These are phyloP conservation scores for Portunus trituberculatus DNA, from an alignment of 1,140 invertebrate species.

Conservation along the genomic window DNA sequence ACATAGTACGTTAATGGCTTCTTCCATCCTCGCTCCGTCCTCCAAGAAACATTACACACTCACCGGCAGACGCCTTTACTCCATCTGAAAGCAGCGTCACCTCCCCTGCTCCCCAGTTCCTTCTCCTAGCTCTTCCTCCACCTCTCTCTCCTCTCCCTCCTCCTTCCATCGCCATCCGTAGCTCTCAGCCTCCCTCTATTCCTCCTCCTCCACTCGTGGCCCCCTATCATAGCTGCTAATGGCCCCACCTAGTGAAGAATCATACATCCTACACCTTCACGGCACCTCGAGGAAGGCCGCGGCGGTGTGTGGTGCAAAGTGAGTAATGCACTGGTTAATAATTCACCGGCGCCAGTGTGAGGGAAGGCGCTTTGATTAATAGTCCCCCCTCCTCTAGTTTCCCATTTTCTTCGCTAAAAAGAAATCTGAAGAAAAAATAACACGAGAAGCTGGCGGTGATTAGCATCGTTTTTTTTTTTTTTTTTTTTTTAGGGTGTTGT, in stretches of 20 bases:
- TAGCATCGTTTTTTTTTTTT: not conserved
- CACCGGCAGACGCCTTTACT: not conserved
- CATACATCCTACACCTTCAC: not conserved
- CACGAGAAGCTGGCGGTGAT: not conserved
- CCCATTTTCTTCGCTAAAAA: constrained; percentile 12
- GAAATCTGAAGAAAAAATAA: not conserved
- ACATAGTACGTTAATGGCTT: not conserved
- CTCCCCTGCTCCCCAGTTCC: not conserved
- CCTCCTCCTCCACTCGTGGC: not conserved
- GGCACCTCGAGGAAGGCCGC: not conserved
- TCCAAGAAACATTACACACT: not conserved
- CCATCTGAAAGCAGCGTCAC: not conserved
- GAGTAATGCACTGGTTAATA: not conserved
- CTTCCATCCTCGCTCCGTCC: not conserved
- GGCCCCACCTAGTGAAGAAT: not conserved
- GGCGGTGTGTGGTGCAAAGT: constrained; percentile 5
- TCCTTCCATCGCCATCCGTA: not conserved
- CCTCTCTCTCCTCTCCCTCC: not conserved
- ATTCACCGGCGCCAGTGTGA: not conserved
- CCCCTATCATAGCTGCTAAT: not conserved
- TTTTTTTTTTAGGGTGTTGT: not conserved
- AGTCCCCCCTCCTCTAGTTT: constrained; percentile 8
- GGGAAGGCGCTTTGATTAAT: constrained; percentile 21
- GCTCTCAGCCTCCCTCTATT: not conserved
- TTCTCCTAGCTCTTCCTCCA: not conserved